Base-by-base conservation (phyloP, 2,888 invertebrate species). In the Achlya flavicornis region DNA sequence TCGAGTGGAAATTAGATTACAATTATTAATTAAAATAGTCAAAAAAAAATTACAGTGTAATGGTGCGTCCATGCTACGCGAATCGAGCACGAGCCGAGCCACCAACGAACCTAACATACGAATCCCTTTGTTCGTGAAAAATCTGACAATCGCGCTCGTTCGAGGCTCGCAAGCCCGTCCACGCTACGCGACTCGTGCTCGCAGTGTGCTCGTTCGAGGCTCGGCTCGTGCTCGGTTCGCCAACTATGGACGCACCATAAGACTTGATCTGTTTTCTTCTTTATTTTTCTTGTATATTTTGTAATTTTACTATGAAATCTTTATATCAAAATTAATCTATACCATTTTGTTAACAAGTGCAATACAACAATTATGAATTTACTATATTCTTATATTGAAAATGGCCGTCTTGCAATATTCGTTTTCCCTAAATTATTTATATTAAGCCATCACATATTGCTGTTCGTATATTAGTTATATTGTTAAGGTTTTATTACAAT, bases 1-100 rank as follows among this genome's bases (percentile, higher is more conserved):
- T 83, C 80, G 78, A 72, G 90, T 91, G 89, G 90, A 89, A 32
- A 58, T 35, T 35, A 58, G 58, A n/a, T n/a, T n/a, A n/a, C n/a
- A n/a, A n/a, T n/a, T n/a, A n/a, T n/a, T n/a, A n/a, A n/a, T n/a
- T n/a, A 14, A 14, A 48, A 14, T 58, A 14, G 12, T 10, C n/a
- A n/a, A 33, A 32, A 58, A 12, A 58, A 57, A 4, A 57, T 8
- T 19, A 32, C 5, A 11, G 3, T 26, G 12, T 1, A 58, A 3
- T n/a, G n/a, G n/a, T n/a, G n/a, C n/a, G n/a, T n/a, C n/a, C n/a
- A n/a, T n/a, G n/a, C n/a, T n/a, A n/a, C n/a, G n/a, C n/a, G n/a
- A n/a, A n/a, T n/a, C n/a, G n/a, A n/a, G n/a, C n/a, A n/a, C n/a
- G n/a, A n/a, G n/a, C n/a, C n/a, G n/a, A n/a, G n/a, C n/a, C n/a